Evolutionary conservation across 2,888 invertebrate species (phyloP), one percentile per base, ranked within the genome.

Genomic region (Drosophila sordidula): DNA sequence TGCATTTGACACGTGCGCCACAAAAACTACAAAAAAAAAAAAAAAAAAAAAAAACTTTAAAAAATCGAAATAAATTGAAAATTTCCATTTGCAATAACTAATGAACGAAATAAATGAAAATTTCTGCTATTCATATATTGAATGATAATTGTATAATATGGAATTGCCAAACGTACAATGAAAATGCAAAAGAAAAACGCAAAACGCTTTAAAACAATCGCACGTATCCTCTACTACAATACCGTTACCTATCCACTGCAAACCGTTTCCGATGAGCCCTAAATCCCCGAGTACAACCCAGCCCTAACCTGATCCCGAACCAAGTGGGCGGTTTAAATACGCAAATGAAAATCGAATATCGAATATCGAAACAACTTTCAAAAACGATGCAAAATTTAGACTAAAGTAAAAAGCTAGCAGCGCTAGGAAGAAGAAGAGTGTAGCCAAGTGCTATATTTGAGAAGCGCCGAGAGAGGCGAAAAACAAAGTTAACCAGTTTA

Each of bases 141-240:
- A 54, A 55, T 67, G 41, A 69, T 41, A 65, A 71, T 75, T 63
- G 51, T 55, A 63, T 57, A 59, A 72, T 41, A 70, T 80, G 42
- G 49, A 52, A 54, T 69, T 72, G 70, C 64, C 56, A 44, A 69
- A 70, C 75, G 72, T 77, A 70, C 72, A 71, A 76, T 74, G 72
- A 77, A 88, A 89, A 90, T 90, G 90, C 89, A 90, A 90, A 90
- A 90, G 90, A 90, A 90, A 90, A 90, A 90, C 89, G 90, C 90
- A 75, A 90, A 90, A 90, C 90, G 90, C 89, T 90, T 89, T 90
- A 90, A 90, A 90, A 90, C 90, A 87, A 90, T 90, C 90, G 90
- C 90, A 90, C 90, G 90, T 85, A 90, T 90, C 90, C 90, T 90
- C 69, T 90, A 90, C 86, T 90, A 90, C 83, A 90, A 90, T 80